Evolutionary conservation across 2,797 vertebrate genomes (phyloP), one percentile per base, ranked within the genome.

Genomic region (Rhinatrema bivittatum): DNA sequence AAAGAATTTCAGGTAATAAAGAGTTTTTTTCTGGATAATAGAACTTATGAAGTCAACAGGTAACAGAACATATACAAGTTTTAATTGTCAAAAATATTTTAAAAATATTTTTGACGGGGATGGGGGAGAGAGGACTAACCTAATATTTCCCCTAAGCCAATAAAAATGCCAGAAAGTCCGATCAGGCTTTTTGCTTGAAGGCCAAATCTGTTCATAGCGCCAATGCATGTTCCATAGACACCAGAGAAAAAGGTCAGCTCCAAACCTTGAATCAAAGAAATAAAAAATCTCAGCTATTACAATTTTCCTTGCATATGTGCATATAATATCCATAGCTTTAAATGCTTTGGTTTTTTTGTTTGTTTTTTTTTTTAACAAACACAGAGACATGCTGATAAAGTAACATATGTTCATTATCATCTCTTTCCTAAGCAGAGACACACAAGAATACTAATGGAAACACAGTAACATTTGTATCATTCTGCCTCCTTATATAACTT

Each of bases 231-330:
- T 31, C 96, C 96, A 10, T 95, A 99, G 4, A 99, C 93, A 3
- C 94, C 95, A 45, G 93, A 95, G 69, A 93, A 97, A 68, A 99
- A 99, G 0, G 96, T 98, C 40, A 99, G 77, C 57, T 93, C 91
- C 72, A 99, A 32, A 24, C 96, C 96, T 98, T 63, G 9, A 33
- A 13, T 2, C 24, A 47, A 31, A 31, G 7, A 61, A 37, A 46
- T n/a, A 51, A 10, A 2, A 30, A 0, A 23, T 8, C 20, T 14
- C 3, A 12, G 29, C 9, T 13, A 9, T 4, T 8, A 31, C 1
- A n/a, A 14, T 31, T 15, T 22, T 33, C 24, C 26, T 28, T 12
- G 45, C 28, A 16, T 3, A 20, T 21, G 26, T 3, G 39, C 2
- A 3, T 9, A 20, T 25, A 32, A 44, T 4, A 10, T 18, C 7